A percentile compares a stretch with the other conserved stretches of the same genome.
Evolutionary conservation across 2,113 vertebrate species (phyloP).

Genomic region (Pelusios castaneus): DNA sequence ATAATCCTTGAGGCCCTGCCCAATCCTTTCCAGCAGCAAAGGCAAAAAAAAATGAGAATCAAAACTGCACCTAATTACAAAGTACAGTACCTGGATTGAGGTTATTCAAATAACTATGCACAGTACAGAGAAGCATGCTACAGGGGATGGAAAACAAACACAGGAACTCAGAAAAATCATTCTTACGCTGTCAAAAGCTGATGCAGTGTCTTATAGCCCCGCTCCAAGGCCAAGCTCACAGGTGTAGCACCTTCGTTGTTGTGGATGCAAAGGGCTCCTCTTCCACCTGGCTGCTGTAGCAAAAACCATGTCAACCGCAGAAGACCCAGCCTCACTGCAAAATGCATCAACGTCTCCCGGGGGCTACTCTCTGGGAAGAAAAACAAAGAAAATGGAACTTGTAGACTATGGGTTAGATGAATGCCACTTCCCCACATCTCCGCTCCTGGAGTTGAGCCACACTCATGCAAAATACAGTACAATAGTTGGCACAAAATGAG

Average conservation of each 20-base stretch:
- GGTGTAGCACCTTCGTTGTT: slow-evolving; percentile 92
- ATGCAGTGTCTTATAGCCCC: slow-evolving; percentile 83
- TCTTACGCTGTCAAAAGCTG: slow-evolving; percentile 87
- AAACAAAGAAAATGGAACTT: neutral
- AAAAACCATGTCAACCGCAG: slow-evolving; percentile 85
- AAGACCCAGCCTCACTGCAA: slow-evolving; percentile 90
- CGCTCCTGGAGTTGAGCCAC: neutral
- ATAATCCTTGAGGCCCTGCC: neutral
- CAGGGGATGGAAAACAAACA: neutral
- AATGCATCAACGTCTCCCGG: slow-evolving; percentile 94
- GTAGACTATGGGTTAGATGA: neutral
- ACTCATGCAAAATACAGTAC: neutral
- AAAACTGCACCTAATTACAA: neutral
- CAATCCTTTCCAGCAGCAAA: neutral
- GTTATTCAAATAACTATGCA: rapidly evolving
- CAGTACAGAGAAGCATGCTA: neutral
- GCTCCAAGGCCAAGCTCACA: slow-evolving; percentile 80
- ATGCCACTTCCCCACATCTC: neutral
- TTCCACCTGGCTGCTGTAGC: slow-evolving; percentile 88
- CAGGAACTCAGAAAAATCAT: neutral
- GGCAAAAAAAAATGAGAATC: neutral
- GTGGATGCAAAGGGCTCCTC: slow-evolving; percentile 83
- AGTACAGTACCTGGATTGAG: neutral
- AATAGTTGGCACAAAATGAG: neutral
- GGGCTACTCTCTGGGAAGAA: slow-evolving; percentile 80